Conservation (phyloP, 2,113 vertebrate species). For the Tachycineta bicolor region DNA sequence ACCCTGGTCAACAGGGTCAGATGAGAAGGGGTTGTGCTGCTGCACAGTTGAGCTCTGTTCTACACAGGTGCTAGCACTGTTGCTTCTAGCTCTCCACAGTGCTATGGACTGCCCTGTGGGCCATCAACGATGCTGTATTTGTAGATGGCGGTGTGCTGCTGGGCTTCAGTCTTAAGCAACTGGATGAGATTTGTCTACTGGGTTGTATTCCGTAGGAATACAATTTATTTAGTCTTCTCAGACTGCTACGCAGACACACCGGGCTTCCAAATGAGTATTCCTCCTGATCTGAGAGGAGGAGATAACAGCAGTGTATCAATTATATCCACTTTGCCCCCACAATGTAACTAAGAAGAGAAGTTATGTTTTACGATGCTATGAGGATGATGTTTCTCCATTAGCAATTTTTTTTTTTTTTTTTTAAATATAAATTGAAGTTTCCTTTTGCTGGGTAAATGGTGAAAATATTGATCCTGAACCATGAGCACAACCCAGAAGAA, state of each 20-base stretch:
- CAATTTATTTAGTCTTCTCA: not conserved
- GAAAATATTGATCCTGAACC: not conserved
- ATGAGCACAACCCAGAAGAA: not conserved
- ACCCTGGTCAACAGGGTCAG: accelerated
- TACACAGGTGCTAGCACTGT: too few relatives aligned
- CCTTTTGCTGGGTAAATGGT: not conserved
- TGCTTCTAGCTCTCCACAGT: not conserved
- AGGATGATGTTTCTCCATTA: not conserved
- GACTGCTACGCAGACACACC: not conserved
- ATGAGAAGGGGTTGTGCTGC: accelerated
- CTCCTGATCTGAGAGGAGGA: not conserved
- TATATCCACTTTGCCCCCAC: accelerated
- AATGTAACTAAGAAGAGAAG: not conserved
- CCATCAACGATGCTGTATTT: accelerated
- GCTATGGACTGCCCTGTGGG: not conserved
- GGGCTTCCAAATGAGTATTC: not conserved
- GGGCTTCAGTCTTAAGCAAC: not conserved
- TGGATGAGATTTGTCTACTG: not conserved
- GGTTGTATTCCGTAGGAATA: not conserved
- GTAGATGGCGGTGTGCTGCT: not conserved
- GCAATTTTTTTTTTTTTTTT: not conserved
- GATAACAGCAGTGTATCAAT: not conserved
- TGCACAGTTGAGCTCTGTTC: not conserved
- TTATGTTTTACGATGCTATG: accelerated
- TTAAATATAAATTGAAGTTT: not conserved